Conservation (phyloP, 2,113 vertebrate genomes). For the Thalassarche chlororhynchos region DNA sequence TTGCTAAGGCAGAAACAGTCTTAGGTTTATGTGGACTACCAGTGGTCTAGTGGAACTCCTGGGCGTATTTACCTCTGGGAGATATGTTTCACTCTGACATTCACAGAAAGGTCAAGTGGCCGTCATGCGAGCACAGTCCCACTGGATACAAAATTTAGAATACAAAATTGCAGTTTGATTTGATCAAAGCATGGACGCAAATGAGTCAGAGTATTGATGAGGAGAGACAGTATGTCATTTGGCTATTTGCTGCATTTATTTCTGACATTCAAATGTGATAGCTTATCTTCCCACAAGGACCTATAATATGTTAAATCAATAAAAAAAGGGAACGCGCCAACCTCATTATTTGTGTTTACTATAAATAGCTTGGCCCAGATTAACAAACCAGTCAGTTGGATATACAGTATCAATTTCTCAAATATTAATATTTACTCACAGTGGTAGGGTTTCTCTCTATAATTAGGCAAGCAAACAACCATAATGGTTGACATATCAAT, state of each 20-base stretch:
- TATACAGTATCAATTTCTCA: not conserved
- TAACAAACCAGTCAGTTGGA: not conserved
- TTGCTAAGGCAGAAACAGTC: not conserved
- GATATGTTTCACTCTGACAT: not conserved
- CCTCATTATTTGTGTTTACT: not conserved
- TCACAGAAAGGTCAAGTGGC: not conserved
- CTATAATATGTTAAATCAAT: not conserved
- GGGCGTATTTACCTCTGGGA: not conserved
- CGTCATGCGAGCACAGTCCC: rapidly evolving
- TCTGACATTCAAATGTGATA: not conserved
- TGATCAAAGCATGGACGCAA: not conserved
- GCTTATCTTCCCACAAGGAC: not conserved
- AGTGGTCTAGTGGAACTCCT: not conserved
- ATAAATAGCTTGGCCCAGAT: not conserved
- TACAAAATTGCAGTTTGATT: not conserved
- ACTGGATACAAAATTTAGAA: not conserved
- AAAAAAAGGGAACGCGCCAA: not conserved
- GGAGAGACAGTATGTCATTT: not conserved
- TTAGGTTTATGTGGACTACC: not conserved
- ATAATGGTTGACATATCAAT: not conserved
- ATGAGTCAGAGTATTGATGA: not conserved
- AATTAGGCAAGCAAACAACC: not conserved
- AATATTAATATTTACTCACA: not conserved
- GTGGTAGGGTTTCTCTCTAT: not conserved
- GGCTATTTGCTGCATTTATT: not conserved